These are phyloP conservation scores for Drosophila sulfurigaster DNA, from an alignment of 1,140 invertebrate genomes.

Conservation along the genomic window DNA sequence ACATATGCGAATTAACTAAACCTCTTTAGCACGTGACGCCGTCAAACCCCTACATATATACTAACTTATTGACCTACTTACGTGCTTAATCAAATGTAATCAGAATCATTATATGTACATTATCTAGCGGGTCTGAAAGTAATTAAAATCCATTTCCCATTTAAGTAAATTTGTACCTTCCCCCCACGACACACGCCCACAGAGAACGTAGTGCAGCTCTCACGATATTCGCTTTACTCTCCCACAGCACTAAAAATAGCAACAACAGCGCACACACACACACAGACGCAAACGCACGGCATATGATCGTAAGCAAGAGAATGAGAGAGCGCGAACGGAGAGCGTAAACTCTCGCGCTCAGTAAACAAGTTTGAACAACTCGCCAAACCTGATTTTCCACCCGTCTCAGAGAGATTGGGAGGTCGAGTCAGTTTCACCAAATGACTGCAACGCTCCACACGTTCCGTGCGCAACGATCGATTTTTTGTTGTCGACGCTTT, in stretches of 20 bases:
- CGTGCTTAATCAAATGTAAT: conserved; percentile 9
- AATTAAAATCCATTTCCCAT: conserved; percentile 37
- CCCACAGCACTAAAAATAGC: conserved; percentile 45
- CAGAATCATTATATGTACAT: neutral
- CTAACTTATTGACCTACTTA: conserved; percentile 14
- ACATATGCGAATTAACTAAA: too few relatives aligned
- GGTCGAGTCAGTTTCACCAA: conserved; percentile 40
- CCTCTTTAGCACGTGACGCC: too few relatives aligned
- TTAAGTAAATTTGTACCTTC: conserved; percentile 20
- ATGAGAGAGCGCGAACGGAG: conserved; percentile 11
- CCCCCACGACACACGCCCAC: conserved; percentile 8
- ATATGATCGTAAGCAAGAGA: conserved; percentile 15
- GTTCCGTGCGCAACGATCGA: conserved; percentile 35
- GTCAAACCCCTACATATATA: too few relatives aligned
- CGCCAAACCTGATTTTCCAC: conserved; percentile 61
- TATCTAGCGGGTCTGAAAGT: conserved; percentile 7
- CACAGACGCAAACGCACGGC: neutral
- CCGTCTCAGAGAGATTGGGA: conserved; percentile 40
- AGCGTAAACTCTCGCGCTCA: conserved; percentile 39
- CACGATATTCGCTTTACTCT: conserved; percentile 5
- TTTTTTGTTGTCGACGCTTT: conserved; percentile 2
- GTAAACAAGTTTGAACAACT: conserved; percentile 48
- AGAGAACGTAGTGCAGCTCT: neutral
- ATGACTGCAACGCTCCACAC: conserved; percentile 43
- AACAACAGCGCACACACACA: conserved; percentile 18